phyloP scores from a whole-genome alignment of 1,140 invertebrate genomes.

The Polyergus mexicanus region DNA sequence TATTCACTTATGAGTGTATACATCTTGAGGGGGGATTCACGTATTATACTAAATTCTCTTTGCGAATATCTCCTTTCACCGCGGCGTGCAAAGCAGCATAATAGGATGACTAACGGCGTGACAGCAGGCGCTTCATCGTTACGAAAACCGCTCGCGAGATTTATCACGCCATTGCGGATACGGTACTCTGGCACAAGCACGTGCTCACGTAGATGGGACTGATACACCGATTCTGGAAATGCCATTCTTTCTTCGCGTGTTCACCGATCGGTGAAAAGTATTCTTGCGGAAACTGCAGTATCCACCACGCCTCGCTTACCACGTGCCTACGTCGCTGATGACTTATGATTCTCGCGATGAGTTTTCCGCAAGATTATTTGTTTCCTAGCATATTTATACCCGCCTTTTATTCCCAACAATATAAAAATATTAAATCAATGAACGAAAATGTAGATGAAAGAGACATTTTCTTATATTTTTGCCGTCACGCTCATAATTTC shows the following conservation, averaged over 20 bases:
- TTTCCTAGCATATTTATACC: neutral
- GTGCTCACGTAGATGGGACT: slow-evolving; percentile 32
- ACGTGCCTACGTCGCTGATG: slow-evolving; percentile 37
- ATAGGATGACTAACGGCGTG: slow-evolving; percentile 73
- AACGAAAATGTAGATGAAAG: neutral
- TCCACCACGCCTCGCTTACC: slow-evolving; percentile 66
- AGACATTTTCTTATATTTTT: neutral
- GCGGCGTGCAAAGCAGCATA: slow-evolving; percentile 59
- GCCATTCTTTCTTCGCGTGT: neutral
- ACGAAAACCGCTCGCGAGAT: slow-evolving; percentile 71
- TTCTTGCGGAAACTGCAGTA: slow-evolving; percentile 50
- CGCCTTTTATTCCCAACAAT: neutral
- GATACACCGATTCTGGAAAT: slow-evolving; percentile 44
- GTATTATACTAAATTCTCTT: slow-evolving; percentile 51
- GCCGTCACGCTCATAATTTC: slow-evolving; percentile 31
- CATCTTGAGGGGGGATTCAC: slow-evolving; percentile 17
- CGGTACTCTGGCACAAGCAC: slow-evolving; percentile 25
- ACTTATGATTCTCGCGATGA: slow-evolving; percentile 53
- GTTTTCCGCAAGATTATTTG: slow-evolving; percentile 21
- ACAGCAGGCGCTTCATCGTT: slow-evolving; percentile 62
- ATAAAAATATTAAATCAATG: neutral
- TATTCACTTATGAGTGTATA: slow-evolving; percentile 20
- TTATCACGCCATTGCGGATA: slow-evolving; percentile 46
- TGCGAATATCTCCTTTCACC: slow-evolving; percentile 73
- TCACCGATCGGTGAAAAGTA: slow-evolving; percentile 53